Evolutionary conservation across 2,113 vertebrate genomes (phyloP).

Genomic region (Channa maculata): DNA sequence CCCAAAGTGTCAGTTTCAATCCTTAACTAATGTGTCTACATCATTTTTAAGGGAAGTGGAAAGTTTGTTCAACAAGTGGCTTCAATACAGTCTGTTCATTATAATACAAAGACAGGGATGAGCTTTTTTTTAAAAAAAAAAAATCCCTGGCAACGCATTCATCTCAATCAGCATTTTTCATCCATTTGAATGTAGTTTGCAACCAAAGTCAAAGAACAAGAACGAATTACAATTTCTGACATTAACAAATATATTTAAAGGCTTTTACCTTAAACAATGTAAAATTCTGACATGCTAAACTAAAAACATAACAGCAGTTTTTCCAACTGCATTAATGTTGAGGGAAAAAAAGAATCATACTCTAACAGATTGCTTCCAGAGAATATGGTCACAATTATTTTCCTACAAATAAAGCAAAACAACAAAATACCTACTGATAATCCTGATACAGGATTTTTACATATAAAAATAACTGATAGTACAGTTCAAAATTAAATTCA

Average conservation of each 20-base stretch:
- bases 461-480: slow-evolving; percentile 86
- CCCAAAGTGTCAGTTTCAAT: background rate
- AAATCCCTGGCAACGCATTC: slow-evolving; percentile 33
- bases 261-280: slow-evolving; percentile 86
- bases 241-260: slow-evolving; percentile 85
- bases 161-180: slow-evolving; percentile 36
- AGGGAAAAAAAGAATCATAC: slow-evolving; percentile 78
- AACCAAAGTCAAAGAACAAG: slow-evolving; percentile 76
- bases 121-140: slow-evolving; percentile 42
- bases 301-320: slow-evolving; percentile 82
- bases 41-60: slow-evolving; percentile 11
- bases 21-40: slow-evolving; percentile 13
- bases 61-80: slow-evolving; percentile 36
- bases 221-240: slow-evolving; percentile 78
- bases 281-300: slow-evolving; percentile 98
- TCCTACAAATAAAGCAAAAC: slow-evolving; percentile 70
- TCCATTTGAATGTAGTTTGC: slow-evolving; percentile 50
- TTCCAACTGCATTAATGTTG: slow-evolving; percentile 76
- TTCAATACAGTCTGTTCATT: slow-evolving; percentile 11
- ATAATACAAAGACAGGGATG: slow-evolving; percentile 70
- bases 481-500: slow-evolving; percentile 91
- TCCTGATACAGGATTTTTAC: slow-evolving; percentile 86
- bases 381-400: slow-evolving; percentile 77
- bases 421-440: slow-evolving; percentile 68
- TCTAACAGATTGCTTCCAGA: slow-evolving; percentile 49